Evolutionary conservation across 2,797 vertebrate genomes (phyloP).

Genomic region (Karalla daura): DNA sequence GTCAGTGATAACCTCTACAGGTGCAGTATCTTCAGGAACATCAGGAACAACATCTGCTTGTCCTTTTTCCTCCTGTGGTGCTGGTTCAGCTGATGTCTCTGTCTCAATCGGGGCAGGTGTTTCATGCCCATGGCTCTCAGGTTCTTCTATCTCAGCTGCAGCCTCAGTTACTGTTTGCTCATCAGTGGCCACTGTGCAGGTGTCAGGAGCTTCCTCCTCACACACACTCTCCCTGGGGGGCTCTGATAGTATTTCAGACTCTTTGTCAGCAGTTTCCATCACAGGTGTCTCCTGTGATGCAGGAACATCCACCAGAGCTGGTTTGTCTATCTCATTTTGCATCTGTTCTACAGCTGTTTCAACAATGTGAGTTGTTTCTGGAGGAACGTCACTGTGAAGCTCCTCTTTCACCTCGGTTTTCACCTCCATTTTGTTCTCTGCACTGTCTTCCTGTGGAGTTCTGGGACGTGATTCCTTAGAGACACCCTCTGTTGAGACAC

Average conservation of each 20-base stretch:
- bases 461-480: constrained; percentile 3
- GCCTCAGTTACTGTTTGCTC: constrained; percentile 11
- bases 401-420: constrained; percentile 16
- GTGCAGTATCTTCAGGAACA: constrained; percentile 7
- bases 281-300: constrained; percentile 21
- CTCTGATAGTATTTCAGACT: constrained; percentile 32
- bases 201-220: constrained; percentile 27
- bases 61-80: neutral
- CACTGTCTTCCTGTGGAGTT: constrained; percentile 14
- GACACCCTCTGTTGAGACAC: constrained; percentile 13
- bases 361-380: constrained; percentile 4
- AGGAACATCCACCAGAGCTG: neutral
- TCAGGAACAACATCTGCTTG: neutral
- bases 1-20: constrained; percentile 51
- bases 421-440: constrained; percentile 28
- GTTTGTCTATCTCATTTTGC: constrained; percentile 22
- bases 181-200: constrained; percentile 2
- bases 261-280: neutral
- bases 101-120: too few relatives aligned
- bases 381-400: constrained; percentile 6
- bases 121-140: too few relatives aligned
- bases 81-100: constrained; percentile 4
- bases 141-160: constrained; percentile 19
- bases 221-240: neutral
- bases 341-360: constrained; percentile 28